phyloP scores from a whole-genome alignment of 2,888 invertebrate genomes.

The Zelleria hepariella region DNA sequence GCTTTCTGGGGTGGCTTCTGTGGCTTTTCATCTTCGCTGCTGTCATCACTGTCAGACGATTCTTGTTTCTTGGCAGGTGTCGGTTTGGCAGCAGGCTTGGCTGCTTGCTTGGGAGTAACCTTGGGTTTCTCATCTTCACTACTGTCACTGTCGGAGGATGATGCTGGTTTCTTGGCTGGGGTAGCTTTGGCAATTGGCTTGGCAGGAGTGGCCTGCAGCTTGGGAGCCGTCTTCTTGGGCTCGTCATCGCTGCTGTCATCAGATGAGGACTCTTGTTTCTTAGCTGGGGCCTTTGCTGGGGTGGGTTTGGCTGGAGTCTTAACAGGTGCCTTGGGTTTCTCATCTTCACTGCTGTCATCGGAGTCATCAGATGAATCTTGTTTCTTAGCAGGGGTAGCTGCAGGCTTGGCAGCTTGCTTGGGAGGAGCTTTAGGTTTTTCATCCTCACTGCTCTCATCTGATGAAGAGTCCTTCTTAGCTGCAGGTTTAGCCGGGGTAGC shows the following conservation, averaged over 20 bases:
- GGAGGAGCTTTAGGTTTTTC: constrained; percentile 12
- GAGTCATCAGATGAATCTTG: constrained; percentile 41
- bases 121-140: constrained; percentile 21
- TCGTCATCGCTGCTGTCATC: constrained; percentile 34
- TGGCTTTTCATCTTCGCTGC: constrained; percentile 25
- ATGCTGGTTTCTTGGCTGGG: constrained; percentile 30
- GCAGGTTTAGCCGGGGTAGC: constrained; percentile 17
- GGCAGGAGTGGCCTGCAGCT: constrained; percentile 20
- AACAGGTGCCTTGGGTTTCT: constrained; percentile 19
- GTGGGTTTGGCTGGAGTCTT: constrained; percentile 11
- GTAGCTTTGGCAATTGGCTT: constrained; percentile 14
- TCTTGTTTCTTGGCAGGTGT: constrained; percentile 23
- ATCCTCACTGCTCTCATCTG: constrained; percentile 23
- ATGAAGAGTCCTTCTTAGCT: constrained; percentile 22
- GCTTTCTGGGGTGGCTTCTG: constrained; percentile 5
- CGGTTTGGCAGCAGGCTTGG: constrained; percentile 9
- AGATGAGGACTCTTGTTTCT: constrained; percentile 38
- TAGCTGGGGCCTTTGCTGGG: constrained; percentile 14
- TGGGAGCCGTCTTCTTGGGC: constrained; percentile 19
- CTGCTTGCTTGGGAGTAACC: constrained; percentile 6
- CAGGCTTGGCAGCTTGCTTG: constrained; percentile 11
- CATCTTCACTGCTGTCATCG: constrained; percentile 50
- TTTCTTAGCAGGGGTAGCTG: constrained; percentile 22
- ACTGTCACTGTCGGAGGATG: constrained; percentile 38
- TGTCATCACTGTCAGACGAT: constrained; percentile 38